Evolutionary conservation across 2,113 vertebrate species (phyloP), one percentile per base, ranked within the genome.

Genomic region (Cyprinodon variegatus): DNA sequence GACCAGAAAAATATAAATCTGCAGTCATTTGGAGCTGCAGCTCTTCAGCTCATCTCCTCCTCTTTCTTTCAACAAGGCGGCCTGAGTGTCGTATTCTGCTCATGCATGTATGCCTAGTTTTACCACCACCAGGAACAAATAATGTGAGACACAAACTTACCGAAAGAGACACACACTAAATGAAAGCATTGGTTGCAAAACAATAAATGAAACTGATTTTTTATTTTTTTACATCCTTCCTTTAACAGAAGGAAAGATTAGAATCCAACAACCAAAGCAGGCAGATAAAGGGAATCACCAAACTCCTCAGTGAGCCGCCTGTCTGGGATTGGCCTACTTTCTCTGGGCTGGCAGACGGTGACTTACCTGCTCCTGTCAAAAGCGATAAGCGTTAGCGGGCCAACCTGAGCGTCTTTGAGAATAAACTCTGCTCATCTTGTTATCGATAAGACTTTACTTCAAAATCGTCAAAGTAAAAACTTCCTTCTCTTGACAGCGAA

Each of bases 301-400:
- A 53, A 9, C 71, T 76, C 61, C 65, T n/a, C 4, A n/a, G 37
- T 39, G 74, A 65, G 69, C 38, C 63, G 41, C 50, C 15, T 13
- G 39, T 59, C 15, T 15, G 69, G 87, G 74, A 83, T 84, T 88
- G 85, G 78, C 88, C 90, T 87, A 86, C 70, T 90, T 90, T 65
- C 76, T 74, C 50, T 70, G 12, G 48, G 74, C 63, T 70, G 81
- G 70, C 84, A 88, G 78, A 81, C 69, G 65, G n/a, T 48, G 53
- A 36, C 72, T 74, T 82, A 86, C 81, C 76, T 77, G 81, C 82
- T 45, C 74, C 63, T 88, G 87, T 88, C 90, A 81, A n/a, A 66
- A 80, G 74, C 63, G 57, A 92, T 93, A 88, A 86, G 81, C 65
- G 78, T 89, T 89, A 92, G 76, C 84, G 76, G 77, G 57, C 74